These are phyloP conservation scores for Neosalanx taihuensis DNA, from an alignment of 2,797 vertebrate genomes.

Conservation along the genomic window DNA sequence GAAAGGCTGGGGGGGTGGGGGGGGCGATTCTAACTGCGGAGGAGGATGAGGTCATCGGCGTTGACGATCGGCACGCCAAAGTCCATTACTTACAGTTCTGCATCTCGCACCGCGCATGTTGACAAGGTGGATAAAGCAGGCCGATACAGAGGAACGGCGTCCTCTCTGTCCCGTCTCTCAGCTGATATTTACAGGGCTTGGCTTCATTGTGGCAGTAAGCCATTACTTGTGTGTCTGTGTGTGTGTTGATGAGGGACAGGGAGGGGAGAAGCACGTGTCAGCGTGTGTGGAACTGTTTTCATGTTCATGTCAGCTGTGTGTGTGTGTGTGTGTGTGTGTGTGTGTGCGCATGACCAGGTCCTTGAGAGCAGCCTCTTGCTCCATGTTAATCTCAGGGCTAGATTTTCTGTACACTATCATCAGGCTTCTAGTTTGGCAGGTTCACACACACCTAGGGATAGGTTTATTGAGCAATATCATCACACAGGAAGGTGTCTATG, in stretches of 20 bases:
- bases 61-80: conserved; percentile 69
- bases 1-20: conserved; percentile 56
- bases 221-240: conserved; percentile 19
- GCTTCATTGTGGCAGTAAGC: conserved; percentile 64
- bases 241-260: conserved; percentile 9
- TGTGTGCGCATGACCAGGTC: background rate
- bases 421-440: background rate
- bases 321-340: conserved; percentile 3
- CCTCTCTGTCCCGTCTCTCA: conserved; percentile 38
- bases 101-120: conserved; percentile 57
- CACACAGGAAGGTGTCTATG: background rate
- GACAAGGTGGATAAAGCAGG: conserved; percentile 69
- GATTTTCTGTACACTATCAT: conserved; percentile 1
- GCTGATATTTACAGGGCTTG: conserved; percentile 60
- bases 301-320: conserved; percentile 7
- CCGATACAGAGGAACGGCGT: conserved; percentile 50
- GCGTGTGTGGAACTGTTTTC: conserved; percentile 9
- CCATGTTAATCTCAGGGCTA: background rate
- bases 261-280: no score
- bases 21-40: conserved; percentile 40
- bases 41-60: conserved; percentile 71
- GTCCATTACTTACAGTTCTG: conserved; percentile 62
- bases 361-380: background rate
- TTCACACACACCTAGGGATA: background rate
- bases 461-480: conserved; percentile 2